Evolutionary conservation across 2,888 invertebrate genomes (phyloP).

Genomic region (Stegophylla sp.): DNA sequence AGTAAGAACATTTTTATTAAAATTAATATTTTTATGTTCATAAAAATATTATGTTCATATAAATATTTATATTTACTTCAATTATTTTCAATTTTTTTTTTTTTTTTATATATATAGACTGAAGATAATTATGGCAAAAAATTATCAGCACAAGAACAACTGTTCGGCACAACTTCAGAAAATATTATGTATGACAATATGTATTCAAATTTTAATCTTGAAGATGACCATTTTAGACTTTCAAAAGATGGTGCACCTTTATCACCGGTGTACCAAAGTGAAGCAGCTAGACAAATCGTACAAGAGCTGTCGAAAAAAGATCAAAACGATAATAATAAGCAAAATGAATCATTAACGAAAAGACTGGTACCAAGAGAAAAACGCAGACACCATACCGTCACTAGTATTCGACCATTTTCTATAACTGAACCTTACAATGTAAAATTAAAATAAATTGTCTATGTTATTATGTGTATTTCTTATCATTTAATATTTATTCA

Average conservation of each 20-base stretch:
- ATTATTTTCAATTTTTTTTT: background rate
- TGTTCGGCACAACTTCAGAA: conserved; percentile 64
- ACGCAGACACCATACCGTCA: conserved; percentile 85
- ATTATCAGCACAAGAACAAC: conserved; percentile 64
- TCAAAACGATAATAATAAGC: conserved; percentile 68
- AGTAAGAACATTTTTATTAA: conserved; percentile 3
- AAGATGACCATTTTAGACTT: conserved; percentile 62
- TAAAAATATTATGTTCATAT: background rate
- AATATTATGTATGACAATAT: conserved; percentile 53
- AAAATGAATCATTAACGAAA: conserved; percentile 60
- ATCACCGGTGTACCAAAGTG: conserved; percentile 84
- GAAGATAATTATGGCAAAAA: conserved; percentile 47
- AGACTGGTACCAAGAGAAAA: conserved; percentile 82
- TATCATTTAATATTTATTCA: conserved; percentile 56
- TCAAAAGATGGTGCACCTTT: conserved; percentile 67
- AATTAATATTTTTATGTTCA: background rate
- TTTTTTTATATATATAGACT: background rate
- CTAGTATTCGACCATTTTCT: conserved; percentile 63
- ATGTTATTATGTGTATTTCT: background rate
- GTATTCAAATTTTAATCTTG: conserved; percentile 28
- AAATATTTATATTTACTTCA: background rate
- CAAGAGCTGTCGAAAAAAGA: conserved; percentile 73
- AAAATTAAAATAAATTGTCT: background rate
- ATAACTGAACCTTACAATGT: conserved; percentile 55
- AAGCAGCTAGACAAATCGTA: conserved; percentile 84